phyloP scores from a whole-genome alignment of 2,888 invertebrate genomes.

The Troilus luridus region DNA sequence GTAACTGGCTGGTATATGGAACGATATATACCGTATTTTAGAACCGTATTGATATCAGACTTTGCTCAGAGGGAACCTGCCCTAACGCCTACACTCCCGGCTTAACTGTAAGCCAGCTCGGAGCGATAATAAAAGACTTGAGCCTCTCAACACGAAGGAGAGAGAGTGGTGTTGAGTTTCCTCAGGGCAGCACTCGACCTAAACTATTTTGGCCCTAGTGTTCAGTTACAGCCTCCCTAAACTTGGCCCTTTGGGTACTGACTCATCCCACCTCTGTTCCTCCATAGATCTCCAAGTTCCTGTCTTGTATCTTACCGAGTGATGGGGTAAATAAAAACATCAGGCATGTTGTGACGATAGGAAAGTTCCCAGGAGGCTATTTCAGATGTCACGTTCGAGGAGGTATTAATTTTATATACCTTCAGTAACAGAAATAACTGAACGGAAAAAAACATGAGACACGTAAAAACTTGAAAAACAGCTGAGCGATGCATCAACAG shows the following conservation, averaged over 20 bases:
- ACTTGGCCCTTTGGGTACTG: neutral
- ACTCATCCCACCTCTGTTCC: neutral
- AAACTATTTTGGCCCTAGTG: slow-evolving; percentile 27
- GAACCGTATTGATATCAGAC: too few relatives aligned
- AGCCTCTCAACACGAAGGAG: neutral
- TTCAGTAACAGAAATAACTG: neutral
- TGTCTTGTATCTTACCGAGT: neutral
- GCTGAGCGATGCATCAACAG: too few relatives aligned
- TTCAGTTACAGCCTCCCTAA: slow-evolving; percentile 22
- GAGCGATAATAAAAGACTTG: neutral
- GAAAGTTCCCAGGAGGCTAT: neutral
- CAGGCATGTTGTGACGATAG: neutral
- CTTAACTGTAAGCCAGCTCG: slow-evolving; percentile 6
- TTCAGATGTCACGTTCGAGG: neutral
- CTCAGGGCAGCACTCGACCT: neutral
- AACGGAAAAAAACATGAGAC: neutral
- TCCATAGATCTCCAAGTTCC: neutral
- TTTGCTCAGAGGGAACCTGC: neutral
- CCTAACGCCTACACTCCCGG: neutral
- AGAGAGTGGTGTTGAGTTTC: neutral
- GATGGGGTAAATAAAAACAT: neutral
- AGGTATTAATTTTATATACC: neutral
- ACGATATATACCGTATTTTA: too few relatives aligned
- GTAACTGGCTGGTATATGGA: too few relatives aligned
- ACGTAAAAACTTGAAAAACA: too few relatives aligned